phyloP scores from a whole-genome alignment of 2,113 vertebrate genomes.

The Sinocyclocheilus maitianheensis region DNA sequence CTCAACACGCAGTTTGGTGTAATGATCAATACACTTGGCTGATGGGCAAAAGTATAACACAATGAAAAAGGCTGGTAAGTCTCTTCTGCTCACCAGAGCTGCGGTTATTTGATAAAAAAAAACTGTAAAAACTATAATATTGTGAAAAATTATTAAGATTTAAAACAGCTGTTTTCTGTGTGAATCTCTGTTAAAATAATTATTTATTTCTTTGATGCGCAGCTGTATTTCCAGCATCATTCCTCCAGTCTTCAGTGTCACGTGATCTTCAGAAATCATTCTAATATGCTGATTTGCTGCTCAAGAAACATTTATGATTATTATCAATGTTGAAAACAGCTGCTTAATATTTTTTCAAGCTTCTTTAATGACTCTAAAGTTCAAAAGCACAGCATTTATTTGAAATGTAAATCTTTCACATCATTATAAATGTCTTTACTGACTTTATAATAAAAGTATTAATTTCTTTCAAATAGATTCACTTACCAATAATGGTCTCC shows the following conservation, averaged over 20 bases:
- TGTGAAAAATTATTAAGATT: too few species aligned
- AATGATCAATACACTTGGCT: slow-evolving; percentile 99
- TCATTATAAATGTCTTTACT: too few species aligned
- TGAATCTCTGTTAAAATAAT: too few species aligned
- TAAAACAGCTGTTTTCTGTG: too few species aligned
- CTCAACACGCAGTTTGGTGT: slow-evolving; percentile 96
- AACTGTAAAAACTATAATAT: too few species aligned
- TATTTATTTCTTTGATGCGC: not conserved
- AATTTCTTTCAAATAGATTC: not conserved
- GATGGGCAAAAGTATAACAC: not conserved
- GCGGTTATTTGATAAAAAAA: too few species aligned
- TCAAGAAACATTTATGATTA: not conserved
- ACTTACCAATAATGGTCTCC: slow-evolving; percentile 97
- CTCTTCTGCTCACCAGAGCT: too few species aligned
- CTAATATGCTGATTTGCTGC: not conserved
- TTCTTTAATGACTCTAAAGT: too few species aligned
- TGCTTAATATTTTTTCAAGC: not conserved
- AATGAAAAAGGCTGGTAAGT: too few species aligned
- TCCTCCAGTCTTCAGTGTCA: not conserved
- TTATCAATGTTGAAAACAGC: not conserved
- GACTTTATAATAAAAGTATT: not conserved
- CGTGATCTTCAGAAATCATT: not conserved
- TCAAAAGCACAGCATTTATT: too few species aligned
- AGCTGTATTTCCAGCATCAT: not conserved
- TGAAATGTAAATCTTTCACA: too few species aligned